A percentile compares a stretch with the other conserved stretches of the same genome.
phyloP scores from a whole-genome alignment of 2,797 vertebrate genomes.

The Leucoraja ocellata region DNA sequence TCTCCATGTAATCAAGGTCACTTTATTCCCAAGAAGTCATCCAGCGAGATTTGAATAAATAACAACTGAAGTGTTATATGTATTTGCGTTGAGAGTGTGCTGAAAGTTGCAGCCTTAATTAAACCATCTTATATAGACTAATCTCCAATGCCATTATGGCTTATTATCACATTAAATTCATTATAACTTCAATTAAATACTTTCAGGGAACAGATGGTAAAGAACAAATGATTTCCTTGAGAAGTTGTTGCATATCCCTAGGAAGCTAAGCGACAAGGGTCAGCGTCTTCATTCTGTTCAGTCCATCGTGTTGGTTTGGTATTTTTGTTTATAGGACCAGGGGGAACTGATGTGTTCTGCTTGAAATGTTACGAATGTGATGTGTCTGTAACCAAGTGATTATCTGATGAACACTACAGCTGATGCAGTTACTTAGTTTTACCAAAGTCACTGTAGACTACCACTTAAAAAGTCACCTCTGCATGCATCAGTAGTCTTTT shows the following conservation, averaged over 20 bases:
- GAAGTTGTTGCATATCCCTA: background rate
- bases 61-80: constrained; percentile 7
- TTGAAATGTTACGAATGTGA: background rate
- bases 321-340: background rate
- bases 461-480: background rate
- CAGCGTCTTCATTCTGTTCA: background rate
- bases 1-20: constrained; percentile 23
- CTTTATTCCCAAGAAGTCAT: constrained; percentile 16
- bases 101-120: constrained; percentile 30
- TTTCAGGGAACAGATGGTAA: constrained; percentile 27
- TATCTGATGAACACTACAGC: background rate
- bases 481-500: background rate
- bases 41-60: constrained; percentile 29
- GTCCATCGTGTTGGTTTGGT: background rate
- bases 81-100: constrained; percentile 26
- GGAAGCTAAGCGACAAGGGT: background rate
- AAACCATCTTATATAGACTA: constrained; percentile 14
- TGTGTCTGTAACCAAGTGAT: background rate
- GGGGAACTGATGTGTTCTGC: constrained; percentile 21
- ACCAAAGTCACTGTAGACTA: background rate
- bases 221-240: constrained; percentile 26
- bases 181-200: constrained; percentile 27
- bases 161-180: constrained; percentile 34
- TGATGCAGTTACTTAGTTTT: constrained; percentile 11
- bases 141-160: constrained; percentile 36